Conservation (phyloP, 2,113 vertebrate species). For the Oreochromis tanganicae region DNA sequence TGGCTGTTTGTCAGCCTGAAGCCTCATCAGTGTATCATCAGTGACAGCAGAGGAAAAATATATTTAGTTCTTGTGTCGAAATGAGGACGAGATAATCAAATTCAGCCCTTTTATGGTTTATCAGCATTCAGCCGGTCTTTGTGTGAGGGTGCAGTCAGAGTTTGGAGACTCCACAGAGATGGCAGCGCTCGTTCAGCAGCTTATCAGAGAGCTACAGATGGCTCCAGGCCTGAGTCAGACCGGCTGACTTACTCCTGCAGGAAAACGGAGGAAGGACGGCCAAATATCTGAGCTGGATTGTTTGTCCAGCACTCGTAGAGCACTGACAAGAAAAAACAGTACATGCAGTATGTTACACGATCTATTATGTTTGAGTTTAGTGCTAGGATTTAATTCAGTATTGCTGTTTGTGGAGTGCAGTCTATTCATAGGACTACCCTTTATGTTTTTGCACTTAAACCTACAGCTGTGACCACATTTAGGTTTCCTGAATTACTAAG, state of each 20-base stretch:
- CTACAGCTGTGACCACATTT: not conserved
- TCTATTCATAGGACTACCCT: not conserved
- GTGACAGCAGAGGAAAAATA: not conserved
- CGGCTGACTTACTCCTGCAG: not conserved
- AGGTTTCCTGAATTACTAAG: not conserved
- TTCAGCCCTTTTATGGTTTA: slow-evolving; percentile 8
- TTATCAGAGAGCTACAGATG: slow-evolving; percentile 28
- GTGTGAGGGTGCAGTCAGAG: not conserved
- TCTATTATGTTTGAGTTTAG: not conserved
- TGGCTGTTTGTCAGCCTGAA: not conserved
- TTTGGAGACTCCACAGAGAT: not conserved
- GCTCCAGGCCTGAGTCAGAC: not conserved
- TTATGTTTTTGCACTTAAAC: not conserved
- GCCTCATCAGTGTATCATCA: not conserved
- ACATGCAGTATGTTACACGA: not conserved
- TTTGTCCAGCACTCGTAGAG: not conserved
- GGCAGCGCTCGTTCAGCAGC: not conserved
- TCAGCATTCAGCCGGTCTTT: not conserved
- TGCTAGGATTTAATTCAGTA: not conserved
- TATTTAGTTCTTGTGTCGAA: not conserved
- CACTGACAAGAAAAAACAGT: not conserved
- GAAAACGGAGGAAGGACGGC: not conserved
- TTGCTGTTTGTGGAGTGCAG: not conserved
- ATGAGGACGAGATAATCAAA: not conserved
- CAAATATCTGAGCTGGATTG: not conserved